phyloP scores from a whole-genome alignment of 1,140 invertebrate species.

The Ephestia elutella region DNA sequence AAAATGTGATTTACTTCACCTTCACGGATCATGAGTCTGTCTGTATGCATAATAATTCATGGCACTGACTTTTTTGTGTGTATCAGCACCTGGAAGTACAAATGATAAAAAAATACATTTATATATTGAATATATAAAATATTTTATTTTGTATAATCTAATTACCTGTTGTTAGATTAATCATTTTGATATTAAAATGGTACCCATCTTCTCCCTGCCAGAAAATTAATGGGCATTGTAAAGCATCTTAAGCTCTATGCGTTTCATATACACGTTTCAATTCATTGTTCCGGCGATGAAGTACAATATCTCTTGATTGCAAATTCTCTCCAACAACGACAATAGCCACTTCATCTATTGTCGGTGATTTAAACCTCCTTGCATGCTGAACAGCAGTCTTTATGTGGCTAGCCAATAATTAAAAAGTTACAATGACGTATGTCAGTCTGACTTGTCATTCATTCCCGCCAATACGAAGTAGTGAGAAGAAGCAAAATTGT shows the following conservation, averaged over 20 bases:
- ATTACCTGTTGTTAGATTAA: constrained; percentile 36
- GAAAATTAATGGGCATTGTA: constrained; percentile 69
- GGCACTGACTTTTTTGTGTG: constrained; percentile 34
- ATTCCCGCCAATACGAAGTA: too few relatives aligned
- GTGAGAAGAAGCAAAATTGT: too few relatives aligned
- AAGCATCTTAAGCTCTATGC: constrained; percentile 54
- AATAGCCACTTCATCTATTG: constrained; percentile 57
- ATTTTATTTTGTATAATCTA: constrained; percentile 22
- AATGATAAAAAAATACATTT: neutral
- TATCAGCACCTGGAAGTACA: constrained; percentile 19
- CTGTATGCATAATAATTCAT: constrained; percentile 36
- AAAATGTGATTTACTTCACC: constrained; percentile 46
- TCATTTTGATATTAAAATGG: constrained; percentile 31
- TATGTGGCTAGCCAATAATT: too few relatives aligned
- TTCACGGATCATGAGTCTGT: constrained; percentile 49
- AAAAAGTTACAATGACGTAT: too few relatives aligned
- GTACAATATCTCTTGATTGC: constrained; percentile 40
- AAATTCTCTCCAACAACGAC: constrained; percentile 61
- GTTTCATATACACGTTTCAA: constrained; percentile 46
- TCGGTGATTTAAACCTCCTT: constrained; percentile 30
- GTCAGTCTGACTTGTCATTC: too few relatives aligned
- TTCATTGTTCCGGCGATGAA: constrained; percentile 35
- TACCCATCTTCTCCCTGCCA: constrained; percentile 62
- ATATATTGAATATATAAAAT: neutral
- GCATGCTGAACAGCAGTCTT: too few relatives aligned